Conservation (phyloP, 2,888 invertebrate genomes). For the Sesamia inferens region DNA sequence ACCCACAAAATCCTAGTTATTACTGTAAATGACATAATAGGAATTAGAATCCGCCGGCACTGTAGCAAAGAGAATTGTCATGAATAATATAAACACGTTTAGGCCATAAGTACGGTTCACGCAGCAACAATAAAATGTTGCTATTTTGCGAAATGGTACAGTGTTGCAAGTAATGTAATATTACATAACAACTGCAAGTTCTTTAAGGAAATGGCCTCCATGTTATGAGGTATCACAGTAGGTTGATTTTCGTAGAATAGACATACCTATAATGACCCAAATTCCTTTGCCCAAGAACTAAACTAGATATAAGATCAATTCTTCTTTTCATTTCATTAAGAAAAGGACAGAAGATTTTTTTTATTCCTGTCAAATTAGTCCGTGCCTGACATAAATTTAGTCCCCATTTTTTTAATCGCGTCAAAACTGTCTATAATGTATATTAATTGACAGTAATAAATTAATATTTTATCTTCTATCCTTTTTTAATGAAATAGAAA, state of each 20-base stretch:
- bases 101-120: slow-evolving; percentile 24
- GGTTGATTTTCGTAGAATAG: slow-evolving; percentile 12
- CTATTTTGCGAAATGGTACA: slow-evolving; percentile 26
- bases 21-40: slow-evolving; percentile 24
- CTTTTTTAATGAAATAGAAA: too few relatives aligned
- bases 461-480: too few relatives aligned
- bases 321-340: too few relatives aligned
- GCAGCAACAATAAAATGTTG: slow-evolving; percentile 20
- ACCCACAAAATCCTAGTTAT: slow-evolving; percentile 40
- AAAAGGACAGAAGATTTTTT: too few relatives aligned
- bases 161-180: slow-evolving; percentile 29
- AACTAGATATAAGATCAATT: too few relatives aligned
- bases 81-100: slow-evolving; percentile 40
- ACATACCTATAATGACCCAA: too few relatives aligned
- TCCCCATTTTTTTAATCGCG: too few relatives aligned
- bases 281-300: too few relatives aligned
- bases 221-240: slow-evolving; percentile 4
- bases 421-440: too few relatives aligned
- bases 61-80: slow-evolving; percentile 7
- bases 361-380: too few relatives aligned
- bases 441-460: too few relatives aligned
- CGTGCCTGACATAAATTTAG: too few relatives aligned
- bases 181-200: slow-evolving; percentile 14
- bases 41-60: slow-evolving; percentile 18
- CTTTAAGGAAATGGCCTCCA: not conserved